phyloP scores from a whole-genome alignment of 2,797 vertebrate species.

The Hafferia zeledoni region DNA sequence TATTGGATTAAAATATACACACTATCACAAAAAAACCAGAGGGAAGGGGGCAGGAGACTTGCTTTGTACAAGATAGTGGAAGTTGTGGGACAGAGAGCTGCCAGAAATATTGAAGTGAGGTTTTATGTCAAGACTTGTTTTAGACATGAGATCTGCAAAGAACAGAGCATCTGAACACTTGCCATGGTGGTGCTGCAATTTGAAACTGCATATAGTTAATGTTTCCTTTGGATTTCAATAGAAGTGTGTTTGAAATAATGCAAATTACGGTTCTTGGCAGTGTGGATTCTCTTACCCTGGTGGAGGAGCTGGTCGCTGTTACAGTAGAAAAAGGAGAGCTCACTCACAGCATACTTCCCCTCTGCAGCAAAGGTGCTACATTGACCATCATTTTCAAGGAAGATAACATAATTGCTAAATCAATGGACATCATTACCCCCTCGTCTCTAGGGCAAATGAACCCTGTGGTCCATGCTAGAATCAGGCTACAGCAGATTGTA shows the following conservation, averaged over 20 bases:
- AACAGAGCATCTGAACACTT: neutral
- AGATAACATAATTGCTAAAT: neutral
- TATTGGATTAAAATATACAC: constrained; percentile 40
- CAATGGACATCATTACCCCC: neutral
- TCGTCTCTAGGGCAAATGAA: constrained; percentile 20
- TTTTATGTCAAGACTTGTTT: neutral
- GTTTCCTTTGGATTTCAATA: constrained; percentile 5
- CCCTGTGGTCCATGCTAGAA: neutral
- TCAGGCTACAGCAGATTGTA: constrained; percentile 35
- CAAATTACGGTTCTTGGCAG: neutral
- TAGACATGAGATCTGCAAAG: neutral
- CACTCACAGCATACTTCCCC: neutral
- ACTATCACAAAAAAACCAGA: constrained; percentile 20
- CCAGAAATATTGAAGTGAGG: neutral
- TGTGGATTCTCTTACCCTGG: neutral
- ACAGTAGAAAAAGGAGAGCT: neutral
- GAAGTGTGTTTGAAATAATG: neutral
- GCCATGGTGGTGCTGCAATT: rapidly evolving
- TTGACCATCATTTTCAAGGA: neutral
- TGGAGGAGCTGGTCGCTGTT: rapidly evolving
- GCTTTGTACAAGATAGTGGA: constrained; percentile 11
- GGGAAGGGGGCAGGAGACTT: neutral
- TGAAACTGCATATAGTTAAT: neutral
- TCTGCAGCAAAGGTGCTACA: neutral
- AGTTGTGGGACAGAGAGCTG: neutral